Percentiles rank a stretch among this genome's conserved stretches.
Evolutionary conservation across 2,797 vertebrate genomes (phyloP).

Genomic region (Trichosurus vulpecula): DNA sequence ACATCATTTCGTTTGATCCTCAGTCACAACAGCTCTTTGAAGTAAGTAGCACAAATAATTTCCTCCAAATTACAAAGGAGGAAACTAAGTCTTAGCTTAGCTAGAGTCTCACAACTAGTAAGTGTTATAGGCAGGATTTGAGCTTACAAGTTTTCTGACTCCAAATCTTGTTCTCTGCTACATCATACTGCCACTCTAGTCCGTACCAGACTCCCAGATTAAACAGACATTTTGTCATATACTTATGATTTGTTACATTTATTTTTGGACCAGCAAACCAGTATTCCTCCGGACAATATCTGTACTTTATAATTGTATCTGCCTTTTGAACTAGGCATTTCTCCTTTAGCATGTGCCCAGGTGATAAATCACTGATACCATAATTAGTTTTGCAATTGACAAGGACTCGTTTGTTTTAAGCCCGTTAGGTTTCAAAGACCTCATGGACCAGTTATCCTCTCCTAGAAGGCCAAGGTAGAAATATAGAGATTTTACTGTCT

Average conservation of each 20-base stretch:
- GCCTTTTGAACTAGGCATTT: background rate
- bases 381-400: background rate
- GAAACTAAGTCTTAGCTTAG: background rate
- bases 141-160: background rate
- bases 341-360: background rate
- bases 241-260: background rate
- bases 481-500: conserved; percentile 11
- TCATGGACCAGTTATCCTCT: conserved; percentile 13
- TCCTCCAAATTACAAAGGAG: background rate
- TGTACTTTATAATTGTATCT: background rate
- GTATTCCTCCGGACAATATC: background rate
- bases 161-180: background rate
- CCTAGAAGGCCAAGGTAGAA: conserved; percentile 11
- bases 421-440: conserved; percentile 26
- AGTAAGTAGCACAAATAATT: background rate
- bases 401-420: conserved; percentile 13
- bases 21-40: background rate
- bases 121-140: background rate
- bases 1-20: background rate
- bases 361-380: background rate
- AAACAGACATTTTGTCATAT: background rate
- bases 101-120: background rate
- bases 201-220: background rate
- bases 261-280: background rate
- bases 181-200: background rate